Conservation (phyloP, 2,113 vertebrate species). For the Cheilinus undulatus region DNA sequence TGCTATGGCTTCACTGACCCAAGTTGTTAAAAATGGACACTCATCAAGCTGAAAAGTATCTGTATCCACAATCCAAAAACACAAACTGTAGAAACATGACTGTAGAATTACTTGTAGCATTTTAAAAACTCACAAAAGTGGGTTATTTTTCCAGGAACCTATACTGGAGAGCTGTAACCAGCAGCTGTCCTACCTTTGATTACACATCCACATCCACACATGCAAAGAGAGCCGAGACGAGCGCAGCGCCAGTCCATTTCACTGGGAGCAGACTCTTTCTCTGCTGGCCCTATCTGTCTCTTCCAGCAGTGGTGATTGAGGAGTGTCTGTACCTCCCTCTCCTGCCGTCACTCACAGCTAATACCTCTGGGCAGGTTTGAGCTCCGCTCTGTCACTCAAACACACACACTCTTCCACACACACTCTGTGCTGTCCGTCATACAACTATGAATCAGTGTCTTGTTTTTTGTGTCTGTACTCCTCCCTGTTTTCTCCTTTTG, state of each 20-base stretch:
- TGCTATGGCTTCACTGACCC: too few relatives aligned
- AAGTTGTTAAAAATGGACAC: too few relatives aligned
- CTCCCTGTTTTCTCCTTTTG: conserved; percentile 1
- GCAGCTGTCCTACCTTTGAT: neutral
- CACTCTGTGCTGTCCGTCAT: conserved; percentile 57
- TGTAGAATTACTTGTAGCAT: neutral
- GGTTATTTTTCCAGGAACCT: neutral
- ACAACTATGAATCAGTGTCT: conserved; percentile 68
- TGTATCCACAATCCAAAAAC: too few relatives aligned
- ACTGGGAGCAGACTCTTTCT: conserved; percentile 21
- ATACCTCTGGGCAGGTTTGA: conserved; percentile 77
- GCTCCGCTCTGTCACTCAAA: conserved; percentile 76
- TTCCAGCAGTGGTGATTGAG: conserved; percentile 66
- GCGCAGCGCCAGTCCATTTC: conserved; percentile 50
- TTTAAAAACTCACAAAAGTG: neutral
- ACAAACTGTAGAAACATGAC: neutral
- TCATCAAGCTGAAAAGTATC: too few relatives aligned
- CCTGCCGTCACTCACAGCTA: conserved; percentile 75
- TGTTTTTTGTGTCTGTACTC: conserved; percentile 37
- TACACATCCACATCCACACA: conserved; percentile 11
- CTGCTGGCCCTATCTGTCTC: conserved; percentile 50
- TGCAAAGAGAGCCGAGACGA: neutral
- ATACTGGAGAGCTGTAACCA: neutral
- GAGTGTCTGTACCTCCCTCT: conserved; percentile 68
- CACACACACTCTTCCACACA: conserved; percentile 49